Percentiles rank a stretch among this genome's conserved stretches.
phyloP scores from a whole-genome alignment of 2,797 vertebrate genomes.

The Choloepus didactylus region DNA sequence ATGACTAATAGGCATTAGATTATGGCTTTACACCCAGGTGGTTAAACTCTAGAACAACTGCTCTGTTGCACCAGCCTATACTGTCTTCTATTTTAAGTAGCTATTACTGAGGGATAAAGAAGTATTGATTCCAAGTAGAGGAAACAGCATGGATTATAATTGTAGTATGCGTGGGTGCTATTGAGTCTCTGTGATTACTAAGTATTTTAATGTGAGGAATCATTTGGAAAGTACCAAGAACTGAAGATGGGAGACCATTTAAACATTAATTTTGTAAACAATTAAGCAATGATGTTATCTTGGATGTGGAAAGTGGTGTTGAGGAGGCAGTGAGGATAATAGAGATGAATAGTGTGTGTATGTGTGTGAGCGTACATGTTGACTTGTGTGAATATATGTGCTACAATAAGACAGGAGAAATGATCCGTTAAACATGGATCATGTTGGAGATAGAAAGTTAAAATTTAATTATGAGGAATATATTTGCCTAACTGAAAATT shows the following conservation, averaged over 20 bases:
- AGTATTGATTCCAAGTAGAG: background rate
- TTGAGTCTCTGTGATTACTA: background rate
- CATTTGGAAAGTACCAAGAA: background rate
- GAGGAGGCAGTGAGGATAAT: background rate
- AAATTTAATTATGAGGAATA: background rate
- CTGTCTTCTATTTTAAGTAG: background rate
- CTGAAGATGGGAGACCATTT: background rate
- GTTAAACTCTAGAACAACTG: background rate
- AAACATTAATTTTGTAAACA: background rate
- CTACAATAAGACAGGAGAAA: background rate
- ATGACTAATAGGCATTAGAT: background rate
- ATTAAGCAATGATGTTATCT: background rate
- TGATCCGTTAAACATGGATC: background rate
- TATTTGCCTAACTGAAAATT: background rate
- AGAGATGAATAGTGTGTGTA: background rate
- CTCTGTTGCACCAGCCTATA: background rate
- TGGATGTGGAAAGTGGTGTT: background rate
- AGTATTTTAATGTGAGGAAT: background rate
- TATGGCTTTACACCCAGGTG: background rate
- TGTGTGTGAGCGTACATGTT: background rate
- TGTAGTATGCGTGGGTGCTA: background rate
- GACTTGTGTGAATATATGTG: background rate
- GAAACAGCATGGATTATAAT: background rate
- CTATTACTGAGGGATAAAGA: background rate
- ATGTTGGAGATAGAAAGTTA: background rate